phyloP scores from a whole-genome alignment of 2,888 invertebrate species.

The Urechis unicinctus region DNA sequence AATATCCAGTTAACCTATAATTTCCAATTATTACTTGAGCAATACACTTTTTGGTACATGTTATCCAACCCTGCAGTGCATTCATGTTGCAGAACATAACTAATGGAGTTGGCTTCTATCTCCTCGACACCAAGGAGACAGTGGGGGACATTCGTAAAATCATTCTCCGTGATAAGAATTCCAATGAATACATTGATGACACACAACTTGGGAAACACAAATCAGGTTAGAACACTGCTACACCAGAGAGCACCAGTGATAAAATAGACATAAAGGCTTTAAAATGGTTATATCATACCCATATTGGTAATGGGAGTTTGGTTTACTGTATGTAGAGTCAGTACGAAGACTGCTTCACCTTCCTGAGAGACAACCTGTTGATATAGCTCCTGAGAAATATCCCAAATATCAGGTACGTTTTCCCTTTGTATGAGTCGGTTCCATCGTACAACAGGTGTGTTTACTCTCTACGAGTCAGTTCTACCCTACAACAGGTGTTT shows the following conservation, averaged over 20 bases:
- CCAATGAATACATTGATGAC: slow-evolving; percentile 41
- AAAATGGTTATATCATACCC: no score
- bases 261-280: neutral
- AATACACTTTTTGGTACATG: no score
- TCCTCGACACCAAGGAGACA: slow-evolving; percentile 29
- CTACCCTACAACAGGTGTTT: no score
- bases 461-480: slow-evolving; percentile 33
- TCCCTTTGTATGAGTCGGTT: no score
- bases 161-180: slow-evolving; percentile 34
- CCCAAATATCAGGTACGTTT: slow-evolving; percentile 42
- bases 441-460: no score
- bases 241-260: slow-evolving; percentile 31
- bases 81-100: slow-evolving; percentile 46
- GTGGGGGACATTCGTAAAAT: slow-evolving; percentile 36
- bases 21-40: no score
- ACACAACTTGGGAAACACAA: neutral
- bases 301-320: no score
- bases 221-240: neutral
- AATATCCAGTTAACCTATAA: no score
- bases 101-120: slow-evolving; percentile 45
- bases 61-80: no score
- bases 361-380: slow-evolving; percentile 27
- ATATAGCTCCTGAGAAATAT: slow-evolving; percentile 34
- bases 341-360: slow-evolving; percentile 33
- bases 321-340: slow-evolving; percentile 16